These are phyloP conservation scores for Dunckerocampus dactyliophorus DNA, from an alignment of 2,113 vertebrate genomes.

Conservation along the genomic window DNA sequence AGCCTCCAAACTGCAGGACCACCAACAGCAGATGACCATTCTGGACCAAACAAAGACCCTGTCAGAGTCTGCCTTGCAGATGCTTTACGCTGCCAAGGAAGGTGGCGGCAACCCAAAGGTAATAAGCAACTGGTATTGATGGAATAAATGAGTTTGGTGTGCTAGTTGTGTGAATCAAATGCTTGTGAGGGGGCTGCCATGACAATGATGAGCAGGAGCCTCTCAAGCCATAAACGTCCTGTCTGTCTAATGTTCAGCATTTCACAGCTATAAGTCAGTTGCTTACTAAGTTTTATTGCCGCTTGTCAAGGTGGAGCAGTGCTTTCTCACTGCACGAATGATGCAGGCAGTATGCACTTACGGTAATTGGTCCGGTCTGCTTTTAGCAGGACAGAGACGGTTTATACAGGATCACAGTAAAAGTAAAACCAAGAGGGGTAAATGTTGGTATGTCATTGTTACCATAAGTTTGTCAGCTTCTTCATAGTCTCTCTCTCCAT, in stretches of 20 bases:
- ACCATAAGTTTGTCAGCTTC: not conserved
- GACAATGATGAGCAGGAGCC: not conserved
- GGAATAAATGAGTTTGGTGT: not conserved
- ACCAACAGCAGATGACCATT: slow-evolving; percentile 97
- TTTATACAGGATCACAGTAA: not conserved
- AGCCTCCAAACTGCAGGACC: slow-evolving; percentile 88
- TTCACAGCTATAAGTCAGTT: not conserved
- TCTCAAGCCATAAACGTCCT: not conserved
- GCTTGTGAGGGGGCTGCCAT: not conserved
- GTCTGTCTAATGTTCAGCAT: not conserved
- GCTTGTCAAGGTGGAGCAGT: not conserved
- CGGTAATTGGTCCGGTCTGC: not conserved
- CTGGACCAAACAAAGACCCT: slow-evolving; percentile 97
- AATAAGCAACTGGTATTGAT: slow-evolving; percentile 4
- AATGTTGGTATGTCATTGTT: not conserved
- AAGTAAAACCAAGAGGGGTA: not conserved
- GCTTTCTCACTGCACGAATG: not conserved
- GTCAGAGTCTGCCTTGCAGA: slow-evolving; percentile 94
- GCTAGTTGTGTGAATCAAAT: not conserved
- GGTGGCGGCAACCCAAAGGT: slow-evolving; percentile 98
- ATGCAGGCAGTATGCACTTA: slow-evolving; percentile 2
- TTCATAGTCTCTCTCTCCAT: not conserved
- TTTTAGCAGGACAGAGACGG: not conserved
- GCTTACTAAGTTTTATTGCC: not conserved
- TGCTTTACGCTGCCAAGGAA: slow-evolving; percentile 97